These are phyloP conservation scores for Bradypus variegatus DNA, from an alignment of 2,797 vertebrate genomes.

Conservation along the genomic window DNA sequence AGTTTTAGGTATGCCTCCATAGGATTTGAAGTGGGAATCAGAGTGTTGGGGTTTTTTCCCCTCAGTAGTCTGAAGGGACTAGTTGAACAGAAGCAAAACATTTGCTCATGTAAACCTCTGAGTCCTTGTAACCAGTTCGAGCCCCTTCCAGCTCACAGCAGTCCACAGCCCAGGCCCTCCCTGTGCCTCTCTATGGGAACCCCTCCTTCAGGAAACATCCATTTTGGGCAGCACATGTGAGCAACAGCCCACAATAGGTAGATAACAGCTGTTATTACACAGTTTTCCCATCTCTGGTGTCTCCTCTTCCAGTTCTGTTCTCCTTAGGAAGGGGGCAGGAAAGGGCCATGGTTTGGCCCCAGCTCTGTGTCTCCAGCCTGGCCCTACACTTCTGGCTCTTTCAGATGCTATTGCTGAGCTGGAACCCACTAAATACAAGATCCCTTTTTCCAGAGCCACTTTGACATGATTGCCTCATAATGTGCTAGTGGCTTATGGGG, in stretches of 20 bases:
- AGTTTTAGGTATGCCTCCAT: constrained; percentile 27
- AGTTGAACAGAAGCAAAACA: background rate
- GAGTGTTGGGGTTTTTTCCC: background rate
- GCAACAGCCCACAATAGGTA: background rate
- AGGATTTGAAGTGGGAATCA: constrained; percentile 30
- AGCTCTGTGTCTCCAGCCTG: background rate
- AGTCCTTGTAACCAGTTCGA: background rate
- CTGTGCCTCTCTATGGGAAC: background rate
- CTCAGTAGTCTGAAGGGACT: background rate
- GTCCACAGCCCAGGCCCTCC: background rate
- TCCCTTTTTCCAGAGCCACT: background rate
- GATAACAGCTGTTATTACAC: background rate
- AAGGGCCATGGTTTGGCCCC: background rate
- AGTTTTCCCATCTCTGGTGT: background rate
- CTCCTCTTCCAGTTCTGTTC: background rate
- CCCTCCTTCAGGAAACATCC: background rate
- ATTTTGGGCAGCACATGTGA: background rate
- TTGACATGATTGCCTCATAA: background rate
- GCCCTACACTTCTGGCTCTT: background rate
- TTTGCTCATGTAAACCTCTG: background rate
- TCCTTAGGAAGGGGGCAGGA: background rate
- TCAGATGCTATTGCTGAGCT: background rate
- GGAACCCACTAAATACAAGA: background rate
- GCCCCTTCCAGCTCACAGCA: background rate
- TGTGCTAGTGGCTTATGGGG: background rate